Base-by-base conservation (phyloP, 2,113 vertebrate species). In the Anser brachyrhynchus region DNA sequence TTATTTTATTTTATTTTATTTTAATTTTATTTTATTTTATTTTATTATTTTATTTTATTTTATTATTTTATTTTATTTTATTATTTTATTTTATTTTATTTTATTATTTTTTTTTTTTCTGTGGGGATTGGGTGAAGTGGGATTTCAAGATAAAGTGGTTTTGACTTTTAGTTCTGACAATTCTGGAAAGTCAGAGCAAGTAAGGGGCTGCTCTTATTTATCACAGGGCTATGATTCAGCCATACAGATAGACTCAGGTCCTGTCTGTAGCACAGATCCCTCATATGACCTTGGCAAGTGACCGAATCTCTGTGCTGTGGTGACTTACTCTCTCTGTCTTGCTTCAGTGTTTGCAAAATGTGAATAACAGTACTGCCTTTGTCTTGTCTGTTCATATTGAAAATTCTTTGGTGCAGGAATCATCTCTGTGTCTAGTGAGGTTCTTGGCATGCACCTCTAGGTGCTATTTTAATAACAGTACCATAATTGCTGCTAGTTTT, bases 401-500 rank as follows among this genome's bases (percentile, higher is more conserved):
- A 96, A 96, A 95, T 96, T 95, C 86, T 65, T 92, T 65, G 61
- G 57, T 93, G 61, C 54, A 89, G 86, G 77, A 93, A 82, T 92
- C 83, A 90, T 95, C 76, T 90, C 83, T 65, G 59, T 90, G 49
- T 78, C 92, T 81, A 93, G 86, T 2, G 9, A 81, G 66, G 61
- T 49, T 87, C 66, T 76, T 93, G 96, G 88, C 88, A 84, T 44
- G 29, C 49, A 73, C 51, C 31, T 83, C 67, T 91, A 91, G 75
- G 85, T 97, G 75, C 67, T 97, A 85, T 94, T 96, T 94, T 95
- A 95, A 87, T 93, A 95, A 86, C 52, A 91, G 84, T 71, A 67
- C 72, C 72, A 74, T 92, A 95, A 96, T 88, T 93, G 55, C 78
- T 93, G 61, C 41, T 93, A 74, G 82, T 91, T 95, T 94, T 92